These are phyloP conservation scores for Exaiptasia diaphana DNA, from an alignment of 64 coral and sea anemone genomes.

Conservation along the genomic window DNA sequence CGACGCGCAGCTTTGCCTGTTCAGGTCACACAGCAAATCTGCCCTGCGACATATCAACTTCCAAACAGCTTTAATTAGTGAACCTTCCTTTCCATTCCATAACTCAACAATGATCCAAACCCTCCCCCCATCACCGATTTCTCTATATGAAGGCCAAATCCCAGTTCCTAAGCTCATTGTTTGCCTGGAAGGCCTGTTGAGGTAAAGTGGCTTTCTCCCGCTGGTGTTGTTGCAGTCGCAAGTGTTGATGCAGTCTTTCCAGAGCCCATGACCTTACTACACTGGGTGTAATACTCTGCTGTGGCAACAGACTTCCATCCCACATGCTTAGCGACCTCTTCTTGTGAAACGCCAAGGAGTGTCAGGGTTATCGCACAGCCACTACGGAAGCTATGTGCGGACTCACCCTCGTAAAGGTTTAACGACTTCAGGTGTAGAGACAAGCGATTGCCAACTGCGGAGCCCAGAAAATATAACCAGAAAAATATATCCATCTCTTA, in stretches of 20 bases:
- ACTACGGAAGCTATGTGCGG: constrained; percentile 8
- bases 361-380: constrained; percentile 1
- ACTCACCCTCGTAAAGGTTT: not conserved
- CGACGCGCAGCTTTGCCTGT: not conserved
- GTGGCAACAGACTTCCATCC: not conserved
- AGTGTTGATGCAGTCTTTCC: not conserved
- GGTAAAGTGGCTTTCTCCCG: not conserved
- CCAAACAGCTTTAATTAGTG: not conserved
- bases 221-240: not conserved
- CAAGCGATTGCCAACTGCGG: not conserved
- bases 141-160: not conserved
- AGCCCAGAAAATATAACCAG: not conserved
- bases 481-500: not conserved
- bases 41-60: not conserved
- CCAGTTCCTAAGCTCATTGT: not conserved
- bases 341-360: not conserved
- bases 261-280: not conserved
- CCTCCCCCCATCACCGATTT: not conserved
- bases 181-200: not conserved
- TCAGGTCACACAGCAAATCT: not conserved
- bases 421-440: not conserved
- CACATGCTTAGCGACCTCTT: not conserved
- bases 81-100: too few species aligned
- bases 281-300: not conserved
- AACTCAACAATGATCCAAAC: not conserved